Evolutionary conservation across 2,113 vertebrate species (phyloP), one percentile per base, ranked within the genome.

Genomic region (Aleadryas rufinucha): DNA sequence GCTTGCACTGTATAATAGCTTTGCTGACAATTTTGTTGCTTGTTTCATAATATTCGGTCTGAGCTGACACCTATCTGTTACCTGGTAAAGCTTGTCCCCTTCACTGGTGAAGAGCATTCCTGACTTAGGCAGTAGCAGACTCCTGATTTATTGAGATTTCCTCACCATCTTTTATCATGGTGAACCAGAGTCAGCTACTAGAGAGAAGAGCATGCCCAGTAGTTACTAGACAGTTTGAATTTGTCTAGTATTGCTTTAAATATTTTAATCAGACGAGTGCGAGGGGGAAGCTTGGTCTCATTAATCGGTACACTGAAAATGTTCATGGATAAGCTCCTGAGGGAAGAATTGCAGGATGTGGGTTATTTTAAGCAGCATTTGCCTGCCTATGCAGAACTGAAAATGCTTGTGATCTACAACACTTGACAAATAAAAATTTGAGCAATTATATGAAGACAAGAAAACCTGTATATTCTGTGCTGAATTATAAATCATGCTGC

Each of bases 391-490:
- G 74, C 47, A 92, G 75, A 82, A 83, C 16, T 89, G 68, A 85
- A 97, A 96, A 94, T 60, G 47, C 69, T 65, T 90, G 70, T 89
- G 85, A 89, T 89, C 39, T 82, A 72, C 80, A 80, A 54, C 31
- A 44, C 65, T 30, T 88, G 92, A 93, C 90, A 97, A 97, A 93
- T 50, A 93, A 96, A 92, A 94, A 96, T 90, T 47, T 96, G 85
- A 96, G 87, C 65, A 81, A 70, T 63, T 83, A 77, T 2, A 1
- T 93, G 87, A 91, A 92, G 84, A 86, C 49, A 84, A 59, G 63
- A 20, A 65, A 93, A 93, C 52, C 42, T 88, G 64, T 69, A 16
- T 61, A n/a, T 80, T 86, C 42, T 92, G 26, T 68, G 85, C 90
- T 44, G 27, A 90, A 81, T 96, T 95, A 83, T 78, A 95, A 91